A percentile compares a stretch with the other conserved stretches of the same genome.
Evolutionary conservation across 2,113 vertebrate genomes (phyloP).

Genomic region (Epinephelus lanceolatus): DNA sequence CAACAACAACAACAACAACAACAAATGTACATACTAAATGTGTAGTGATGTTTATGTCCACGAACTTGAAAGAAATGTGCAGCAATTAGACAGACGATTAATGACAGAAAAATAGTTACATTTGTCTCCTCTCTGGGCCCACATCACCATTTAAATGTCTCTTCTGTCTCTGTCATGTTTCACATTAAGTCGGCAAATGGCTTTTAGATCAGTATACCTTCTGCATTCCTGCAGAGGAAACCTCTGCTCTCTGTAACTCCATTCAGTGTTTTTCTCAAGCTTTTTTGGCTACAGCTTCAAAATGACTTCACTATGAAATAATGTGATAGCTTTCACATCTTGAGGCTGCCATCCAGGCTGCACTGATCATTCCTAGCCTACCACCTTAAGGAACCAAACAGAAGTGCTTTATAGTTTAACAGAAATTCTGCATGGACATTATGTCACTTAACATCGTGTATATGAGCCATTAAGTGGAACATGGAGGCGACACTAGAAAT

Average conservation of each 20-base stretch:
- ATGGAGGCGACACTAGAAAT: too few species aligned
- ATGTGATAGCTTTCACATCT: constrained; percentile 58
- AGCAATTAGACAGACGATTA: neutral
- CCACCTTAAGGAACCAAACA: constrained; percentile 16
- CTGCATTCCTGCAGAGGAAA: constrained; percentile 3
- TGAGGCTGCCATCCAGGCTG: constrained; percentile 35
- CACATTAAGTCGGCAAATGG: neutral
- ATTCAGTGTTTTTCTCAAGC: constrained; percentile 22
- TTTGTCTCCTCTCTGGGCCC: neutral
- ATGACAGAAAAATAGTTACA: neutral
- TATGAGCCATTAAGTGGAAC: too few species aligned
- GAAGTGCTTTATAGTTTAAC: neutral
- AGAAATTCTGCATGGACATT: neutral
- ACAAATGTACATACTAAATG: too few species aligned
- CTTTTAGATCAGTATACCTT: neutral
- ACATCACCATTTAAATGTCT: neutral
- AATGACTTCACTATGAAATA: constrained; percentile 61
- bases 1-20: too few species aligned
- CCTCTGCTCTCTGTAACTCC: constrained; percentile 18
- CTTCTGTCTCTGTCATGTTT: neutral
- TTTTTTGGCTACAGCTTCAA: constrained; percentile 27
- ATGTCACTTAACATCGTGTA: neutral
- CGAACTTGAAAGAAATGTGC: neutral
- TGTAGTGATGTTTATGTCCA: too few species aligned
- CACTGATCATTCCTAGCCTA: constrained; percentile 17